Percentiles rank a stretch among this genome's conserved stretches.
Evolutionary conservation across 2,113 vertebrate species (phyloP).

Genomic region (Heterochromis multidens): DNA sequence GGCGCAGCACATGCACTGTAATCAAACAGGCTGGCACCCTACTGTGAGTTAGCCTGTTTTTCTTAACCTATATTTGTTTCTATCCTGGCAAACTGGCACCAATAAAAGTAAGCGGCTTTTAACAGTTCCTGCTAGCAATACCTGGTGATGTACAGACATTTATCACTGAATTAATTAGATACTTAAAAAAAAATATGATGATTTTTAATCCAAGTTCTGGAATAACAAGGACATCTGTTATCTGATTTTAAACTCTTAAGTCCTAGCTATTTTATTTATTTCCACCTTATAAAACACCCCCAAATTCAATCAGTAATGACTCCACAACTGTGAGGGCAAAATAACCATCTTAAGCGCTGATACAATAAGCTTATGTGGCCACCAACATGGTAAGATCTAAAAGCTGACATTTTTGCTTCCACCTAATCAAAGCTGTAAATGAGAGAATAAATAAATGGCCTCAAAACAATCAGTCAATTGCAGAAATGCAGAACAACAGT

Average conservation of each 20-base stretch:
- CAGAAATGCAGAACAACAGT: background rate
- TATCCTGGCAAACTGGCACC: background rate
- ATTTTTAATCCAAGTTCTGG: background rate
- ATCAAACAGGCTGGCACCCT: background rate
- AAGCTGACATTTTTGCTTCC: background rate
- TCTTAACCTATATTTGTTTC: background rate
- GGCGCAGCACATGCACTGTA: background rate
- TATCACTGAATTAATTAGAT: background rate
- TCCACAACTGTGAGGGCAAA: background rate
- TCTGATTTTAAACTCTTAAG: background rate
- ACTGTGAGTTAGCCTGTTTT: background rate
- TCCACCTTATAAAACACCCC: background rate
- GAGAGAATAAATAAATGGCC: background rate
- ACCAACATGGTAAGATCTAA: background rate
- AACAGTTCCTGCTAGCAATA: background rate
- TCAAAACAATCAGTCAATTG: background rate
- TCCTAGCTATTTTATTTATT: background rate
- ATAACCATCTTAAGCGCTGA: background rate
- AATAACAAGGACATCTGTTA: background rate
- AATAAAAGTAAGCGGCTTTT: background rate
- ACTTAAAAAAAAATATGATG: rapidly evolving
- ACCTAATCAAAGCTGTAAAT: background rate
- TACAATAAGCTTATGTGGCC: too few relatives aligned
- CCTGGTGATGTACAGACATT: background rate
- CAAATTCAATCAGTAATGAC: background rate